Percentiles rank a stretch among this genome's conserved stretches.
Conservation (phyloP, 2,888 invertebrate genomes). For the Fragum fragum region DNA sequence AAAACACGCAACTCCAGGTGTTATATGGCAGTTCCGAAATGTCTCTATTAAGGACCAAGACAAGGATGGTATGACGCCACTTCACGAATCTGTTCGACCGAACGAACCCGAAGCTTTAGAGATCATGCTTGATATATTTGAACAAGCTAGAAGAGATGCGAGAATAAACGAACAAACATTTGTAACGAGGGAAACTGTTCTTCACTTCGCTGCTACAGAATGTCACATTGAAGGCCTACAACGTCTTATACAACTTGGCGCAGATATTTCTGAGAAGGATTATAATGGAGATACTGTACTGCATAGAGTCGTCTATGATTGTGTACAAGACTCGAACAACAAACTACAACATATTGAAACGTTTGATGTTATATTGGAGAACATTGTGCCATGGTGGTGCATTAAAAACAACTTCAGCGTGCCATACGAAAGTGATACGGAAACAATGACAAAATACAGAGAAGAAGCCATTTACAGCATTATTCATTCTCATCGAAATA, state of each 20-base stretch:
- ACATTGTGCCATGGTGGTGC: slow-evolving; percentile 79
- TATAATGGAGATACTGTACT: slow-evolving; percentile 78
- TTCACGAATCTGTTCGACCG: slow-evolving; percentile 74
- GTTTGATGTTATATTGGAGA: slow-evolving; percentile 62
- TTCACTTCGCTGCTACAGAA: slow-evolving; percentile 72
- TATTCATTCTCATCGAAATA: slow-evolving; percentile 72
- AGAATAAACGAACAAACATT: slow-evolving; percentile 75
- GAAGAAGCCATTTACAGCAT: slow-evolving; percentile 73
- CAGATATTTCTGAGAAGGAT: slow-evolving; percentile 75
- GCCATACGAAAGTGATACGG: slow-evolving; percentile 72
- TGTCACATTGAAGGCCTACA: slow-evolving; percentile 65
- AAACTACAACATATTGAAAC: slow-evolving; percentile 67
- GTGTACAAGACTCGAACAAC: slow-evolving; percentile 60
- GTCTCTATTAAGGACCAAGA: slow-evolving; percentile 75
- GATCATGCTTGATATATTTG: slow-evolving; percentile 77
- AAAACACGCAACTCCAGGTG: slow-evolving; percentile 69
- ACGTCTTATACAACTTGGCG: slow-evolving; percentile 74
- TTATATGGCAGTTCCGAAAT: slow-evolving; percentile 77
- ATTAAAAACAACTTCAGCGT: slow-evolving; percentile 61
- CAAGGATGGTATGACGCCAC: slow-evolving; percentile 71
- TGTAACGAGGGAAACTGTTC: slow-evolving; percentile 62
- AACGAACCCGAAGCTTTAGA: slow-evolving; percentile 71
- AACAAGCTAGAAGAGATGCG: slow-evolving; percentile 72
- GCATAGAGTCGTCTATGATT: slow-evolving; percentile 73
- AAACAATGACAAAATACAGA: slow-evolving; percentile 51